These are phyloP conservation scores for Cremastobaeus sp. DNA, from an alignment of 2,888 invertebrate genomes.

Conservation along the genomic window DNA sequence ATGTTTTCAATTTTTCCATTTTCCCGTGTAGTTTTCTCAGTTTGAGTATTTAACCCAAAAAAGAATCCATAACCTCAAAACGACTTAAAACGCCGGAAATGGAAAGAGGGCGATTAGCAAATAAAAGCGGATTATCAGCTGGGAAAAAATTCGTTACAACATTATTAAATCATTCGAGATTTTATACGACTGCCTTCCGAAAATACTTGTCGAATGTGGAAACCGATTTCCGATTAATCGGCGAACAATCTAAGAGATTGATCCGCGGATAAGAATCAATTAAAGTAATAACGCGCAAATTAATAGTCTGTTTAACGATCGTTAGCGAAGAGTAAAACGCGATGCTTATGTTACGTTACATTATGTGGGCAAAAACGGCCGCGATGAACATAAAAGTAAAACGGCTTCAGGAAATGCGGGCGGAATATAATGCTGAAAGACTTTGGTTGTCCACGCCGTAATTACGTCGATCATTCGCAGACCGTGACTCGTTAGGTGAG, in stretches of 20 bases:
- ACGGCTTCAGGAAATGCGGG: conserved; percentile 61
- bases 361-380: conserved; percentile 34
- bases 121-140: no score
- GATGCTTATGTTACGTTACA: conserved; percentile 22
- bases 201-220: no score
- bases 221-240: background rate
- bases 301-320: conserved; percentile 44
- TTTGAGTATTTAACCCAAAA: no score
- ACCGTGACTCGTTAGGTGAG: conserved; percentile 72
- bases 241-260: background rate
- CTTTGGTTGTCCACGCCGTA: conserved; percentile 69
- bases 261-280: conserved; percentile 32
- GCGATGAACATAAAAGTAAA: conserved; percentile 57
- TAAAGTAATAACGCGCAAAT: conserved; percentile 38
- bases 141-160: no score
- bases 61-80: no score
- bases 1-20: no score
- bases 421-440: conserved; percentile 66
- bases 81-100: no score
- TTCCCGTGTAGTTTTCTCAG: no score
- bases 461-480: conserved; percentile 70
- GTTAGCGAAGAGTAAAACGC: conserved; percentile 13
- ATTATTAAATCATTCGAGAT: no score
- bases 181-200: no score
- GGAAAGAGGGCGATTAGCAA: no score